Percentiles rank a stretch among this genome's conserved stretches.
Evolutionary conservation across 2,888 invertebrate genomes (phyloP).

Genomic region (Scotopteryx bipunctaria): DNA sequence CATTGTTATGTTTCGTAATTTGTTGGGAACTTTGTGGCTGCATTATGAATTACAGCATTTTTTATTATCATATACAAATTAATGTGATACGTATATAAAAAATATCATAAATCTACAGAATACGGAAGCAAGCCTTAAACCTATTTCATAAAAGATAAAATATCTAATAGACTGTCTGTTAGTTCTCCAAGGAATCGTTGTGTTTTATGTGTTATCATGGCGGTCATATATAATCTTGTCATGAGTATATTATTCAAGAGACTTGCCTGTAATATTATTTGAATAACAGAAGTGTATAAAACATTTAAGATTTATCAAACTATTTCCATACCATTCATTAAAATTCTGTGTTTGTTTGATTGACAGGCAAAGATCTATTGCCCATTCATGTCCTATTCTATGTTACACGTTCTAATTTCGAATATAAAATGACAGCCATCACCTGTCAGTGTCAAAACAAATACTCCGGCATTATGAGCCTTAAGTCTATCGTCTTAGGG

Average conservation of each 20-base stretch:
- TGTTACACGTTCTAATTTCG: constrained; percentile 27
- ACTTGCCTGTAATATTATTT: not conserved
- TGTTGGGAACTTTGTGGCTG: constrained; percentile 10
- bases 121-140: no score
- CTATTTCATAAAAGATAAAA: no score
- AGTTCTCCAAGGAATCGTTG: no score
- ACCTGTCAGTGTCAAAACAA: constrained; percentile 30
- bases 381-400: constrained; percentile 20
- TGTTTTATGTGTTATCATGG: no score
- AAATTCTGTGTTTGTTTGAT: constrained; percentile 19
- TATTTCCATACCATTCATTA: constrained; percentile 5
- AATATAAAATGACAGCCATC: constrained; percentile 27
- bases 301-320: not conserved
- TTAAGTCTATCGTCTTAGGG: constrained; percentile 19
- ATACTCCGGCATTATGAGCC: constrained; percentile 4
- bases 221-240: no score
- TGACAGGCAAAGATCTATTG: constrained; percentile 21
- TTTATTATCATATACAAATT: no score
- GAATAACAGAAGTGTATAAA: not conserved
- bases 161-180: no score
- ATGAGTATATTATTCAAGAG: no score
- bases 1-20: constrained; percentile 14
- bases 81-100: no score
- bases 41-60: not conserved
- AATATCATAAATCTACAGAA: no score